Percentiles rank a stretch among this genome's conserved stretches.
These are phyloP conservation scores for Isotomurus palustris DNA, from an alignment of 2,888 invertebrate genomes.

Conservation along the genomic window DNA sequence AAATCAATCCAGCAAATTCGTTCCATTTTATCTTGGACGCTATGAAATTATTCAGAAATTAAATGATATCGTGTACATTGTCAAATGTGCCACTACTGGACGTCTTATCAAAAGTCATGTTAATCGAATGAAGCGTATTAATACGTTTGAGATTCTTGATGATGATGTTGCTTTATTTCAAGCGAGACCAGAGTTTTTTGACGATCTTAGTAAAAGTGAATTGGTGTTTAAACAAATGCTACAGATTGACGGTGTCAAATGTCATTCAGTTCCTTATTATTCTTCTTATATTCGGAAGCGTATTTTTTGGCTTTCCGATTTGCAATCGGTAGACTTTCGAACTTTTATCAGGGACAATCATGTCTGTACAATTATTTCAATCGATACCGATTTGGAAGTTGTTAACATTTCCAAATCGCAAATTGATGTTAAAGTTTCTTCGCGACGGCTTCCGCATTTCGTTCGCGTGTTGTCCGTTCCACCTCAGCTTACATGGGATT, in stretches of 20 bases:
- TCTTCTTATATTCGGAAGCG: no score
- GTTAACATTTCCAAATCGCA: no score
- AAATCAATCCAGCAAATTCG: conserved; percentile 10
- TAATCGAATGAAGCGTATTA: conserved; percentile 1
- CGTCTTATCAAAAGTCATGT: conserved; percentile 1
- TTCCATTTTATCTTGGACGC: background rate
- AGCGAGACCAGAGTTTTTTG: background rate
- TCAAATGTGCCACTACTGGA: background rate
- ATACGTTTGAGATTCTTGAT: background rate
- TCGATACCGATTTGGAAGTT: no score
- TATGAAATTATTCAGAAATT: conserved; percentile 5
- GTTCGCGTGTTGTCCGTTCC: no score
- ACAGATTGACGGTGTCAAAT: background rate
- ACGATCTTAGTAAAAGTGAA: background rate
- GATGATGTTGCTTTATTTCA: background rate
- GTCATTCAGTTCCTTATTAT: no score
- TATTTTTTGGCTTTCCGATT: no score
- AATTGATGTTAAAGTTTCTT: no score
- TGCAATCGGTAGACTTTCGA: no score
- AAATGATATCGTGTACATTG: conserved; percentile 11
- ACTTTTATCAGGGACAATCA: no score
- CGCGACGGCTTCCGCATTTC: no score
- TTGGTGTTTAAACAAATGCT: background rate
- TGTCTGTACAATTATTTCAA: no score
- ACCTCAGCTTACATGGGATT: no score